Evolutionary conservation across 2,888 invertebrate species (phyloP), one percentile per base, ranked within the genome.

Genomic region (Dorcus parallelipipedus): DNA sequence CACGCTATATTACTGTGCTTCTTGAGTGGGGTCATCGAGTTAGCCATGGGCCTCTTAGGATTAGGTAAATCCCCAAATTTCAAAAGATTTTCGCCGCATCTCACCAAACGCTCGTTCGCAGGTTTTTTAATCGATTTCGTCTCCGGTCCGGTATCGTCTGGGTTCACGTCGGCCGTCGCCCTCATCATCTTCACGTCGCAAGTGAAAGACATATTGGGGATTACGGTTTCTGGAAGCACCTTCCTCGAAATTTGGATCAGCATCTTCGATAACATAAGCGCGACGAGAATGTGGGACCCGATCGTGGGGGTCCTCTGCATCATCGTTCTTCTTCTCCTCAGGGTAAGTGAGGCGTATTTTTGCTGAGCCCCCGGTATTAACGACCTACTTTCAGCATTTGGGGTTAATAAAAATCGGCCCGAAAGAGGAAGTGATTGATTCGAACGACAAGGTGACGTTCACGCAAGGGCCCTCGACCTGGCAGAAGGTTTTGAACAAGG

Each of bases 111-210:
- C 3, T 38, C 4, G 10, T 23, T 75, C 74, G 17, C 69, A 87
- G 87, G 94, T 54, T 93, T 94, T 76, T 81, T 95, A 61, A 88
- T 94, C 60, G 92, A 94, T 78, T 94, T 95, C 75, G 92, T 95
- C 38, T 93, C 93, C 2, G 92, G 92, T 0, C 93, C 94, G 0
- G 94, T 95, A 0, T 90, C 91, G 2, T 91, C 91, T 0, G 93
- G 93, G 9, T 95, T 95, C 77, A 94, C 94, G 2, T 93, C 93
- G 0, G 94, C 94, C 2, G 94, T 93, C 9, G 93, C 94, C 38
- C 81, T 95, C 51, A 91, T 94, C 71, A 95, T 95, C 68, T 86
- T 93, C 42, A 89, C 91, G 0, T 93, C 93, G n/a, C 95, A 95
- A 79, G 82, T 93, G 20, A 93, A 93, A 78, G 90, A 91, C 73